phyloP scores from a whole-genome alignment of 2,888 invertebrate species.

The Macrosiphum euphorbiae region DNA sequence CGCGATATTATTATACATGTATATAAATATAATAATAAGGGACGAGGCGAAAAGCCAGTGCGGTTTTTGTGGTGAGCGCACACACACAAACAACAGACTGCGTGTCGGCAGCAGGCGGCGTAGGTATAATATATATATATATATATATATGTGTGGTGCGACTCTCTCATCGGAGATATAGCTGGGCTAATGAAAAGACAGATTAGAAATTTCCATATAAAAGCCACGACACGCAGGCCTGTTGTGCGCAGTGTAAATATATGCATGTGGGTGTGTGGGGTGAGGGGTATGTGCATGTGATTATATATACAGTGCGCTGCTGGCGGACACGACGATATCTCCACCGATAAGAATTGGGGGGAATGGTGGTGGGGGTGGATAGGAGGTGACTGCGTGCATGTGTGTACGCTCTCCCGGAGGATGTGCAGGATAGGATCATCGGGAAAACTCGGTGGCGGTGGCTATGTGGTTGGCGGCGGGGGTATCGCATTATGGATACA shows the following conservation, averaged over 20 bases:
- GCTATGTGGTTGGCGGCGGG: not conserved
- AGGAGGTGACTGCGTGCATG: not conserved
- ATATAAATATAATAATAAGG: not conserved
- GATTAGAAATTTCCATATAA: constrained; percentile 63
- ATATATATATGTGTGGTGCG: not conserved
- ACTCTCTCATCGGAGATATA: not conserved
- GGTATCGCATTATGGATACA: constrained; percentile 62
- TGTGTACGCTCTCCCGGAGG: not conserved
- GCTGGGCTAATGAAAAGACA: constrained; percentile 58
- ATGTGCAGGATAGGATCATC: not conserved
- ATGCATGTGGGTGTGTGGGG: not conserved
- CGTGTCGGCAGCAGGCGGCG: constrained; percentile 27
- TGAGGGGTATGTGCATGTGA: not conserved
- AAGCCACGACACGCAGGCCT: constrained; percentile 25
- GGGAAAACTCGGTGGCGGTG: not conserved
- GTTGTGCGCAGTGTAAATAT: not conserved
- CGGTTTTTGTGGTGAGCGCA: constrained; percentile 42
- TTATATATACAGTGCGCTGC: not conserved
- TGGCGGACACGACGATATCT: constrained; percentile 19
- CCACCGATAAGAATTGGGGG: not conserved
- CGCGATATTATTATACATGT: not conserved
- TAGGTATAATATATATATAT: not conserved
- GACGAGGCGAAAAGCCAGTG: constrained; percentile 47
- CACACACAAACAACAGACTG: not conserved
- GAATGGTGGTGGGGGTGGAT: too few species aligned